Conservation (phyloP, 2,888 invertebrate species). For the Cephonodes hylas region DNA sequence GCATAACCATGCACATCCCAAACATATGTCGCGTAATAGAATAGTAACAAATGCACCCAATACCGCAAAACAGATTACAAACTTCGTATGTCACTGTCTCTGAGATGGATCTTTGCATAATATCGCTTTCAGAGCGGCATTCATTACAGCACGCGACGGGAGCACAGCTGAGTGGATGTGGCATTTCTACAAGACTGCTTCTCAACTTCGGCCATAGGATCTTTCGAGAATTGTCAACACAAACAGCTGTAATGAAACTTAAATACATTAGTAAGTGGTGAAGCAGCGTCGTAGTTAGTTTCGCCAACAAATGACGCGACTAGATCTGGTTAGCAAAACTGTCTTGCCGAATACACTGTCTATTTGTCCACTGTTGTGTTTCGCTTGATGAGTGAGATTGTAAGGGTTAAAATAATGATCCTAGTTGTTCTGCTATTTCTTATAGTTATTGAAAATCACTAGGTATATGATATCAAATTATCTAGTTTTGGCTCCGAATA, state of each 20-base stretch:
- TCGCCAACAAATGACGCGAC: no score
- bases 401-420: no score
- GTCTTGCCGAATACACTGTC: no score
- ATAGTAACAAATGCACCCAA: not conserved
- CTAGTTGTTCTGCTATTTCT: no score
- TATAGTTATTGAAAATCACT: no score
- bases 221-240: not conserved
- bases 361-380: no score
- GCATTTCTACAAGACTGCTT: slow-evolving; percentile 31
- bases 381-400: no score
- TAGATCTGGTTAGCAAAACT: no score
- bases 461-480: no score
- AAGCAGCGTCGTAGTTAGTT: no score
- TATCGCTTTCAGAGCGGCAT: slow-evolving; percentile 54
- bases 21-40: not conserved
- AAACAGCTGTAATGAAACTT: not conserved
- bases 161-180: slow-evolving; percentile 47
- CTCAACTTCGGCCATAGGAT: not conserved
- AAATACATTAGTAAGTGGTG: no score
- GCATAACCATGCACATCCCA: not conserved
- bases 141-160: slow-evolving; percentile 41
- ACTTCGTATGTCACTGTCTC: slow-evolving; percentile 31
- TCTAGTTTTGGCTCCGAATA: no score
- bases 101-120: slow-evolving; percentile 46
- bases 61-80: slow-evolving; percentile 3